Base-by-base conservation (phyloP, 2,113 vertebrate species). In the Pachyramphus minor region DNA sequence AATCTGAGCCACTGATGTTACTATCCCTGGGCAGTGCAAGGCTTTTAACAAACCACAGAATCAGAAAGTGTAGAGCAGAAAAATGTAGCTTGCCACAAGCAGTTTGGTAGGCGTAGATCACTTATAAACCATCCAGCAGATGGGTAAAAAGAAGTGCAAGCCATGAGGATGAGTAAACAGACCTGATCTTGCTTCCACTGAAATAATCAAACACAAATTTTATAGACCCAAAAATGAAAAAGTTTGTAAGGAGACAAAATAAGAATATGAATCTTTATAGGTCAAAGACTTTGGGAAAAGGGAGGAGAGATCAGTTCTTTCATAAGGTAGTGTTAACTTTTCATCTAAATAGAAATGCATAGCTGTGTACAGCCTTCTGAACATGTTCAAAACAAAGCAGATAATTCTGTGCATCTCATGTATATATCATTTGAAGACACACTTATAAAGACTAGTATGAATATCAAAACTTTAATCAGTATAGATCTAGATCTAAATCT, bases 11-110 rank as follows among this genome's bases (percentile, higher is more conserved):
- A 77, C 55, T 84, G 81, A 66, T 92, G 91, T 89, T 95, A 84
- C 86, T 95, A 45, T 87, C 74, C 60, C 35, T 92, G 85, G 71
- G 77, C 49, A 67, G 21, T 67, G 55, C 66, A 87, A 91, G 53
- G 94, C 86, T 96, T 95, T 91, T 95, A 94, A 94, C 86, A 94
- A 96, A 95, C 85, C 69, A 81, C 72, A 85, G 84, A 94, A 89
- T 58, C 79, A 80, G 83, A 92, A 66, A 47, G 69, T 39, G 37
- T 68, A 47, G 56, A 77, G 8, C 15, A 45, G 77, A 47, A 47
- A 90, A 91, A 80, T 24, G 66, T 23, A 88, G n/a, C 58, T 94
- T 84, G 71, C 89, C 77, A 58, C 56, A 63, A 82, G 77, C 52
- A 58, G 45, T 80, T 94, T 91, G 41, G 71, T 94, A 87, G 84